Evolutionary conservation across 2,797 vertebrate species (phyloP), one percentile per base, ranked within the genome.

Genomic region (Mus caroli): DNA sequence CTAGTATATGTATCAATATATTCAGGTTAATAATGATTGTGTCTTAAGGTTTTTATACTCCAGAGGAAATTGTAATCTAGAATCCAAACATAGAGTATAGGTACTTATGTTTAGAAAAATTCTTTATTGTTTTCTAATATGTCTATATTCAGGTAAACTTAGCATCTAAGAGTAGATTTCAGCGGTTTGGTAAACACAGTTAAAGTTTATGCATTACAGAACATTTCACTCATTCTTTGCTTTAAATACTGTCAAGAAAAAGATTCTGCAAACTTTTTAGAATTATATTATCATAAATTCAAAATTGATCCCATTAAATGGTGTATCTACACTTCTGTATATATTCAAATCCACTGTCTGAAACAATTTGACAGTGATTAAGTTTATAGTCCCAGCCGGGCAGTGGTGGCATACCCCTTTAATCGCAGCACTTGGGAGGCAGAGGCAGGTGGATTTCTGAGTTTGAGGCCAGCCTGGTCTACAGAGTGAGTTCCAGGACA

Each of bases 231-330:
- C 34, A 90, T 85, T 92, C 73, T 90, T 67, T 95, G 26, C 82
- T 94, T 97, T 87, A 93, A 89, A 50, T 96, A 92, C 3, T 15
- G 73, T 64, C 69, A 52, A 77, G 71, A 94, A 93, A 94, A 64
- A 94, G 46, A 50, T 90, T 95, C 37, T 82, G 91, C 67, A 90
- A 96, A 95, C n/a, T 50, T 79, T 79, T 88, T 75, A 79, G 19
- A 95, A 73, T 52, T 88, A 14, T 64, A 86, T 12, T 93, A n/a
- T 58, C 22, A n/a, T 34, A 28, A 97, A 84, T 94, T 94, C 62
- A 96, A 58, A 94, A 73, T 17, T 64, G 24, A 77, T 64, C n/a
- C 78, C 79, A 76, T 79, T 96, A 96, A 96, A 83, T 19, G 78
- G 11, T 73, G 4, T 78, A 71, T 75, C 82, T 26, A 73, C 31